phyloP scores from a whole-genome alignment of 2,797 vertebrate genomes.

The Lacerta bilineata region DNA sequence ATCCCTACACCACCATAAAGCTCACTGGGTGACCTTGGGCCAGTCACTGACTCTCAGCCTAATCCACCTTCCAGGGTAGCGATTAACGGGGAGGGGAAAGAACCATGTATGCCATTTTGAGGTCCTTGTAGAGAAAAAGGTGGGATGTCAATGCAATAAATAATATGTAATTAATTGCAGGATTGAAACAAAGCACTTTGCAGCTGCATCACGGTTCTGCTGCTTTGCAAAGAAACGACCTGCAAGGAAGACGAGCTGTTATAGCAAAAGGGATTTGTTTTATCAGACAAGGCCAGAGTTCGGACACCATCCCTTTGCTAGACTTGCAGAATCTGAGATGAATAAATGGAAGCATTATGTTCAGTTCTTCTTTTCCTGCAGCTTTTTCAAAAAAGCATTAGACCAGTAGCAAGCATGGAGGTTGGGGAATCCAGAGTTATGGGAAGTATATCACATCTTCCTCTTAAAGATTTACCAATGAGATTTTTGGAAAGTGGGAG shows the following conservation, averaged over 20 bases:
- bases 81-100: too few species aligned
- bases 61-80: too few species aligned
- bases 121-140: too few species aligned
- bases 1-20: too few species aligned
- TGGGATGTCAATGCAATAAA: too few species aligned
- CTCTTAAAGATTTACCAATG: background rate
- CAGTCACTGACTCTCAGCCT: too few species aligned
- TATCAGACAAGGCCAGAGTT: background rate
- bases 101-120: too few species aligned
- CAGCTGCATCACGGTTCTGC: background rate
- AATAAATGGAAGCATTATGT: conserved; percentile 12
- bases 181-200: background rate
- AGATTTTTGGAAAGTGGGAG: background rate
- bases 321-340: background rate
- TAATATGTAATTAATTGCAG: too few species aligned
- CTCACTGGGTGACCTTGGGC: too few species aligned
- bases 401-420: background rate
- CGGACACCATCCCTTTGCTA: background rate
- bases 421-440: background rate
- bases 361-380: background rate
- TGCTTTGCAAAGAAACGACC: background rate
- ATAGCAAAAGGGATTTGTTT: background rate
- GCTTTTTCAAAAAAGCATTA: background rate
- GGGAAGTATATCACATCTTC: background rate
- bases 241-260: background rate